Evolutionary conservation across 1,140 invertebrate species (phyloP), one percentile per base, ranked within the genome.

Genomic region (Sarcophaga peregrina): DNA sequence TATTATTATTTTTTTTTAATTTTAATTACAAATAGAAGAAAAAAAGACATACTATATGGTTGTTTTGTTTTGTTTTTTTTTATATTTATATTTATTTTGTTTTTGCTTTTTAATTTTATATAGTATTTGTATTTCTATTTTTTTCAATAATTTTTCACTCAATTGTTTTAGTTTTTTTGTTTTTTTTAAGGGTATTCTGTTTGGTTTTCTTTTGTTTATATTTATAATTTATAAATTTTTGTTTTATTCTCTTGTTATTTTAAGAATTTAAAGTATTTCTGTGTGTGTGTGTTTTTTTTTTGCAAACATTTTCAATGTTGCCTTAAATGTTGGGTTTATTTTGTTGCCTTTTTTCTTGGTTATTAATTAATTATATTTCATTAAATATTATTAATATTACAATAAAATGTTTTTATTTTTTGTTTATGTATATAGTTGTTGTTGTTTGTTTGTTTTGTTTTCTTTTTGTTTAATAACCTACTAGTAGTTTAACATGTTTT

Each of bases 131-230:
- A 37, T 37, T 37, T 37, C 25, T 37, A 37, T 37, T 37, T 37
- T 37, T 76, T 17, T 78, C 25, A 78, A 78, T 78, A 78, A 78
- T 78, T 48, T 84, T 54, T 80, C 58, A 76, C 85, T 83, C 83
- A 83, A 82, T 58, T 83, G 72, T 82, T 83, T 86, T 80, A 83
- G 75, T 85, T 48, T 85, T 78, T 84, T 80, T 84, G 62, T 85
- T 81, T 85, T 52, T 72, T 83, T 80, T 85, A 72, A 84, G 58
- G 25, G 25, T 82, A 83, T 84, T 72, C 25, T 37, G 25, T 37
- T 37, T 37, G 25, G 25, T 72, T 83, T 86, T 50, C 84, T 81
- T 85, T 81, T 85, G 50, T 85, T 81, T 85, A 5, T 62, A 37
- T 37, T 37, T 37, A 37, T 37, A 37, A 37, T 37, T 37, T 37